These are phyloP conservation scores for Sphenopsis melanotis DNA, from an alignment of 2,797 vertebrate genomes.

Conservation along the genomic window DNA sequence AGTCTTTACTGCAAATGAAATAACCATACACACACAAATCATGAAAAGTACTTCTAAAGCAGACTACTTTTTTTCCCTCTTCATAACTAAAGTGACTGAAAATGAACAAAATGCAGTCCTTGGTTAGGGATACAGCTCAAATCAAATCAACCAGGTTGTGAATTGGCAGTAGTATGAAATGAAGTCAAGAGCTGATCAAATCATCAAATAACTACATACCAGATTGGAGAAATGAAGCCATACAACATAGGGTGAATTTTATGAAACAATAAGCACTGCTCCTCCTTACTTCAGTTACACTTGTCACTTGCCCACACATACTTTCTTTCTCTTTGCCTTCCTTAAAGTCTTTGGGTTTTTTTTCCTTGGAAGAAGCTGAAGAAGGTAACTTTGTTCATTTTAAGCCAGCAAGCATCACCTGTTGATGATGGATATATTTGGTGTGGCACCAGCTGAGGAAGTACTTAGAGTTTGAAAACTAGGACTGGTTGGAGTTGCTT, in stretches of 20 bases:
- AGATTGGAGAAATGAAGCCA: background rate
- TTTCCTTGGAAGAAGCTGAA: background rate
- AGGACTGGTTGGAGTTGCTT: background rate
- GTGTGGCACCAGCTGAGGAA: background rate
- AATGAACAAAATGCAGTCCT: background rate
- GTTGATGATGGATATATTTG: background rate
- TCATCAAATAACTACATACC: background rate
- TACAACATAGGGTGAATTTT: background rate
- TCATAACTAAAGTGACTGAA: background rate
- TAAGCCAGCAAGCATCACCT: background rate
- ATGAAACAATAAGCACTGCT: background rate
- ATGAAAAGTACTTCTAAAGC: background rate
- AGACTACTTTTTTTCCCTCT: background rate
- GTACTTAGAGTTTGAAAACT: background rate
- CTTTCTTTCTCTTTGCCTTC: background rate
- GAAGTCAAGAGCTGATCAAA: conserved; percentile 4
- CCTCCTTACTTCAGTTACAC: background rate
- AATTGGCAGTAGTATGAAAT: background rate
- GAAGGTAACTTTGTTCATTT: background rate
- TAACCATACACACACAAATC: background rate
- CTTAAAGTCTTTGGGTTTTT: background rate
- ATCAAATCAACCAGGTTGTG: background rate
- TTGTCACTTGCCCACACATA: background rate
- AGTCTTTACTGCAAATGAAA: background rate
- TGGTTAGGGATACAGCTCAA: background rate